Evolutionary conservation across 2,888 invertebrate species (phyloP).

Genomic region (Dasypogon diadema): DNA sequence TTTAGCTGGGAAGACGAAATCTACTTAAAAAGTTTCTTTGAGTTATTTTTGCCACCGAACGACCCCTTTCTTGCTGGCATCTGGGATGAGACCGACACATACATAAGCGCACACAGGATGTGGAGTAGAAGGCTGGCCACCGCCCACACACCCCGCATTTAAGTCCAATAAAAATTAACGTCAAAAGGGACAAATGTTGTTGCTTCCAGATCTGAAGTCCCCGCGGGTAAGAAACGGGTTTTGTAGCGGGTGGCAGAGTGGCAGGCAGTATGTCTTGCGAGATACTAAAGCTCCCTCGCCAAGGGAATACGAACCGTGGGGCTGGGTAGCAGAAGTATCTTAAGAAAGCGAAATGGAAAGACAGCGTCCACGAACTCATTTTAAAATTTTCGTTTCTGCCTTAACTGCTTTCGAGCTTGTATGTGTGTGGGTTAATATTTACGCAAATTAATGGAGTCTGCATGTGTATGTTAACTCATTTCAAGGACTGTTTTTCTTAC

Average conservation of each 20-base stretch:
- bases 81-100: slow-evolving; percentile 1
- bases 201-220: slow-evolving; percentile 48
- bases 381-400: slow-evolving; percentile 44
- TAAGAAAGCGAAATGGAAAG: slow-evolving; percentile 43
- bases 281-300: slow-evolving; percentile 7
- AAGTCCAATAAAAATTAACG: slow-evolving; percentile 64
- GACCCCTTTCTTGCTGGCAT: slow-evolving; percentile 40
- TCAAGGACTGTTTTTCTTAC: slow-evolving; percentile 50
- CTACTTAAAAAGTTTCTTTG: slow-evolving; percentile 42
- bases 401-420: background rate
- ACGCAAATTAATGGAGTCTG: slow-evolving; percentile 28
- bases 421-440: slow-evolving; percentile 47
- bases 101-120: background rate
- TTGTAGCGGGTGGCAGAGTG: slow-evolving; percentile 47
- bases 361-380: slow-evolving; percentile 47
- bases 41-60: slow-evolving; percentile 33
- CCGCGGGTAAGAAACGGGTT: slow-evolving; percentile 55
- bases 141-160: slow-evolving; percentile 60
- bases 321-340: background rate
- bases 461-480: slow-evolving; percentile 46
- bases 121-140: slow-evolving; percentile 24
- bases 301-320: background rate
- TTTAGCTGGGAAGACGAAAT: slow-evolving; percentile 43
- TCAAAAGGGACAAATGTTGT: slow-evolving; percentile 60
- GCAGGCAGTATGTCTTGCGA: background rate